These are phyloP conservation scores for Drosophila tanythrix DNA, from an alignment of 2,888 invertebrate species.

Conservation along the genomic window DNA sequence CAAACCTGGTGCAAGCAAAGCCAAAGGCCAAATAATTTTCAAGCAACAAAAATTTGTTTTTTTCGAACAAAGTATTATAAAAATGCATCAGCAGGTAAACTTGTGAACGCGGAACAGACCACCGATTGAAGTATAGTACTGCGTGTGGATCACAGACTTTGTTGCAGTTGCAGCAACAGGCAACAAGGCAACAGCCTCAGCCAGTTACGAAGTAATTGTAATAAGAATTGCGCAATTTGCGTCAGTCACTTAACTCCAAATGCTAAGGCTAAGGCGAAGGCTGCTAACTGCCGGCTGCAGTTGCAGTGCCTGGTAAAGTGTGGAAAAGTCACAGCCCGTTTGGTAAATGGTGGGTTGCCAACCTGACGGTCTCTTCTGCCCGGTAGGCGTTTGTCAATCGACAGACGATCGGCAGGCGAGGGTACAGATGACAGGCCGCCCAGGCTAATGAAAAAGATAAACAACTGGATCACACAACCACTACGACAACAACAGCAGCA, in stretches of 20 bases:
- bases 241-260: constrained; percentile 69
- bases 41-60: constrained; percentile 21
- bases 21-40: constrained; percentile 69
- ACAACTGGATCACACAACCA: constrained; percentile 71
- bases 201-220: constrained; percentile 72
- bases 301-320: constrained; percentile 61
- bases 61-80: constrained; percentile 57
- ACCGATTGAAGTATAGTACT: constrained; percentile 18
- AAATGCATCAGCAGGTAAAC: constrained; percentile 54
- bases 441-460: constrained; percentile 76
- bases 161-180: constrained; percentile 24
- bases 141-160: constrained; percentile 24
- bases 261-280: constrained; percentile 27
- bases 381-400: constrained; percentile 64
- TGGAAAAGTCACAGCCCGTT: constrained; percentile 72
- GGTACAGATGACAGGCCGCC: constrained; percentile 77
- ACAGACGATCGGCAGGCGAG: constrained; percentile 71
- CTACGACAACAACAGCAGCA: constrained; percentile 26
- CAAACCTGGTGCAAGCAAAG: constrained; percentile 17
- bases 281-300: constrained; percentile 20
- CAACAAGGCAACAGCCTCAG: constrained; percentile 25
- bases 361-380: constrained; percentile 26
- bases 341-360: constrained; percentile 46
- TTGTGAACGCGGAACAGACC: constrained; percentile 14
- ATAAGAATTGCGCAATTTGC: constrained; percentile 78